phyloP scores from a whole-genome alignment of 1,140 invertebrate species.

The Apocrypta bakeri region DNA sequence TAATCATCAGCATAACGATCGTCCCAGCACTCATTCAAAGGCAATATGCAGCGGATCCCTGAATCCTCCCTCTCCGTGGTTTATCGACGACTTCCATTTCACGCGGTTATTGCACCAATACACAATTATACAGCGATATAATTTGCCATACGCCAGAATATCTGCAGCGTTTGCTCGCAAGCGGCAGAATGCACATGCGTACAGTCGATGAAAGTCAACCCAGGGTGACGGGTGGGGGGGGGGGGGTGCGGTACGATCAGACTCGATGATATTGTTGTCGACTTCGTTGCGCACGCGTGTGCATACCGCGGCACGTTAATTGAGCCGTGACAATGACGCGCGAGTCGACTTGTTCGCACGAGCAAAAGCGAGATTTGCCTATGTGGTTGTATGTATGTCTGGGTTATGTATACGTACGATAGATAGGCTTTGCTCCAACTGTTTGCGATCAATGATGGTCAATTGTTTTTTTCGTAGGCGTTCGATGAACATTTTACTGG shows the following conservation, averaged over 20 bases:
- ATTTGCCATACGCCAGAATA: neutral
- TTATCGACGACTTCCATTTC: constrained; percentile 59
- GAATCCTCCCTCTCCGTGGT: constrained; percentile 37
- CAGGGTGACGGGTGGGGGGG: neutral
- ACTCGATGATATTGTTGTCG: constrained; percentile 33
- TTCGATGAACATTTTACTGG: neutral
- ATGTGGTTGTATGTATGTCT: neutral
- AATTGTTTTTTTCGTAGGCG: neutral
- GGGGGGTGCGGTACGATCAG: neutral
- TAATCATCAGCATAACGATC: neutral
- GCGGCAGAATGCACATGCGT: neutral
- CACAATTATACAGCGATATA: constrained; percentile 37
- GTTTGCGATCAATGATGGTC: neutral
- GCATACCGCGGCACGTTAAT: constrained; percentile 12
- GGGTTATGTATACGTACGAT: neutral
- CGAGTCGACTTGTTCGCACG: neutral
- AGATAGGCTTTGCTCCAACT: neutral
- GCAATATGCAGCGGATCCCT: neutral
- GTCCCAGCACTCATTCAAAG: neutral
- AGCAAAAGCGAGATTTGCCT: neutral
- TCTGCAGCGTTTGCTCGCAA: neutral
- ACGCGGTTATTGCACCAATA: constrained; percentile 30
- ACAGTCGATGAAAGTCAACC: neutral
- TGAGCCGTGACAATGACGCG: constrained; percentile 6
- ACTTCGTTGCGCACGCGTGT: constrained; percentile 10